Conservation (phyloP, 2,888 invertebrate species). For the Liodrosophila aerea region DNA sequence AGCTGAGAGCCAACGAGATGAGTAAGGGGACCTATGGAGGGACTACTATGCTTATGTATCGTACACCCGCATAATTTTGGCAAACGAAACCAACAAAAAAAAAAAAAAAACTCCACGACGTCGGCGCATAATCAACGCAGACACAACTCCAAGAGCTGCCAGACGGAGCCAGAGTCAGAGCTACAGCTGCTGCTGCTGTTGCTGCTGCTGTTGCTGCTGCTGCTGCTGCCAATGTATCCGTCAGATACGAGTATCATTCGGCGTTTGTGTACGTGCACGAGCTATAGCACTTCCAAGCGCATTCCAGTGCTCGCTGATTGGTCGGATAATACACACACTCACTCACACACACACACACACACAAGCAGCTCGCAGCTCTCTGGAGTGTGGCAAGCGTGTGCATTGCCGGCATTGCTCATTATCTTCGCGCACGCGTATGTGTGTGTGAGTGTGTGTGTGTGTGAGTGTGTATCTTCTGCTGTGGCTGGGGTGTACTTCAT, state of each 20-base stretch:
- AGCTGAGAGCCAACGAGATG: conserved; percentile 24
- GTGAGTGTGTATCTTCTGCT: conserved; percentile 7
- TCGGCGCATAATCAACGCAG: conserved; percentile 51
- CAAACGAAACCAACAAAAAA: conserved; percentile 55
- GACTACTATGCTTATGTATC: conserved; percentile 7
- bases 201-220: conserved; percentile 5
- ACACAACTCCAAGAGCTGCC: conserved; percentile 40
- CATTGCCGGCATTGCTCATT: conserved; percentile 39
- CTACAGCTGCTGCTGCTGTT: conserved; percentile 22
- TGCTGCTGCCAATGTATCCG: conserved; percentile 10
- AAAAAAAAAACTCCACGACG: conserved; percentile 55
- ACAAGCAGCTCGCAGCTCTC: conserved; percentile 20
- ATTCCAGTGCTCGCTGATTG: conserved; percentile 62
- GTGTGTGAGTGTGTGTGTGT: conserved; percentile 7
- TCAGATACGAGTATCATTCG: conserved; percentile 34
- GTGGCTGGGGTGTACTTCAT: not conserved
- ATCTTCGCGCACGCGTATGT: conserved; percentile 13
- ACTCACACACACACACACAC: conserved; percentile 21
- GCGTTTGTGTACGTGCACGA: conserved; percentile 15
- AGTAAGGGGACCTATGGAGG: conserved; percentile 25
- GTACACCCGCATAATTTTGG: conserved; percentile 76
- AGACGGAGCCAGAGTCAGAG: conserved; percentile 27
- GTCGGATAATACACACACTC: conserved; percentile 62
- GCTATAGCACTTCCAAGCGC: conserved; percentile 36
- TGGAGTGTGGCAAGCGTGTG: conserved; percentile 31